phyloP scores from a whole-genome alignment of 2,888 invertebrate genomes.

The Sthenelais limicola region DNA sequence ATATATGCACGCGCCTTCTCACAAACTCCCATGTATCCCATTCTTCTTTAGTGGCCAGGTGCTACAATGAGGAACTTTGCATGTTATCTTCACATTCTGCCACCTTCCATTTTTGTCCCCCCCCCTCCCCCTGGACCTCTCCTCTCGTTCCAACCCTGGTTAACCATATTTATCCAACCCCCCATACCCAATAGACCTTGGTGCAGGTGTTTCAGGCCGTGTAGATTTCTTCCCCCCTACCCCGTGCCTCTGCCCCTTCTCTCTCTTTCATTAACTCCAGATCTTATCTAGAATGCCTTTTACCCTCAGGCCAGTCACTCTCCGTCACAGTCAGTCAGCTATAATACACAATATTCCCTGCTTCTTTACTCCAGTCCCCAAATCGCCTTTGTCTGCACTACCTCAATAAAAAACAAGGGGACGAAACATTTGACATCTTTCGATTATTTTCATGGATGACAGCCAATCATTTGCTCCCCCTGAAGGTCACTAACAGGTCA shows the following conservation, averaged over 20 bases:
- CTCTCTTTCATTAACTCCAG: constrained; percentile 35
- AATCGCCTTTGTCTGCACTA: neutral
- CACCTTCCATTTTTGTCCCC: no score
- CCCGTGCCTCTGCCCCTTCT: no score
- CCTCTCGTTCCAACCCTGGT: constrained; percentile 11
- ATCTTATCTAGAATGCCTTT: constrained; percentile 24
- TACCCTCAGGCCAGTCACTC: constrained; percentile 6
- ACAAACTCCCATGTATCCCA: no score
- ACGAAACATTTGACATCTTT: no score
- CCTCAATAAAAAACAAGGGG: no score
- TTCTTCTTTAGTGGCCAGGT: no score
- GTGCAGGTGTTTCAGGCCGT: constrained; percentile 17
- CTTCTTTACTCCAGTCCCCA: neutral
- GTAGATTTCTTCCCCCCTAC: constrained; percentile 31
- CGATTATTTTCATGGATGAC: no score
- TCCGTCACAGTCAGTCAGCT: constrained; percentile 10
- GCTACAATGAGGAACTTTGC: no score
- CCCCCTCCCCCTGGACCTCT: neutral
- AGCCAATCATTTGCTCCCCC: no score
- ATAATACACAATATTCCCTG: constrained; percentile 30
- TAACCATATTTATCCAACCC: constrained; percentile 24
- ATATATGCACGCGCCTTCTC: no score
- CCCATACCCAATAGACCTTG: constrained; percentile 4
- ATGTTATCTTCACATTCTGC: no score
- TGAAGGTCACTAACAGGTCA: no score